Base-by-base conservation (phyloP, 2,797 vertebrate genomes). In the Anguilla megastoma region DNA sequence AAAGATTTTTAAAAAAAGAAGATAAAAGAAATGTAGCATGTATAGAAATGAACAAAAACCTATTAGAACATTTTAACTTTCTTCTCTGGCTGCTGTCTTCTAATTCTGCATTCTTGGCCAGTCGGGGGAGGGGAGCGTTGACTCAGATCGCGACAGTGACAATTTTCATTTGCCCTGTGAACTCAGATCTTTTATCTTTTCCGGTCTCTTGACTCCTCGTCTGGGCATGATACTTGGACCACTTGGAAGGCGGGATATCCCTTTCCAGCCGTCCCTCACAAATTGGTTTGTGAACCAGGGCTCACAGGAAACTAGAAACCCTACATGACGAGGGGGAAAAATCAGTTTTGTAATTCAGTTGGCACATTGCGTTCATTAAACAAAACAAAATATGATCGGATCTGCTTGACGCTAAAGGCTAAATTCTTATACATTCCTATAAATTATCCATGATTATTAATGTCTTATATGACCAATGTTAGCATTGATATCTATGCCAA, bases 1-100 rank as follows among this genome's bases (percentile, higher is more conserved):
- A 76, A 76, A 71, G 10, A 27, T 54, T 48, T 52, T 54, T 21
- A 30, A 63, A n/a, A 82, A 60, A 69, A 82, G 36, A 82, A 24
- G 56, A 80, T 36, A 48, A 18, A 52, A 16, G 84, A 79, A 66
- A 82, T 82, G 88, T 88, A 88, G 88, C 88, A 88, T 88, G 74
- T 86, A 86, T 71, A 86, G 71, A 84, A 84, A 87, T 56, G 41
- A 82, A 69, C 45, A 60, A 21, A 45, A 6, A 24, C 5, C 9
- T 85, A 84, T 33, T 50, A 14, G 82, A 24, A 52, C 63, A 36
- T 48, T 60, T 24, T 58, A 79, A 41, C 74, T 87, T 84, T 66
- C 58, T 7, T 60, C 79, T 21, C 45, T 58, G n/a, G 52, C 52
- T 30, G 27, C 52, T 30, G 50, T 84, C 36, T 41, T 84, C 83